Conservation (phyloP, 2,888 invertebrate genomes). For the Tiphia femorata region DNA sequence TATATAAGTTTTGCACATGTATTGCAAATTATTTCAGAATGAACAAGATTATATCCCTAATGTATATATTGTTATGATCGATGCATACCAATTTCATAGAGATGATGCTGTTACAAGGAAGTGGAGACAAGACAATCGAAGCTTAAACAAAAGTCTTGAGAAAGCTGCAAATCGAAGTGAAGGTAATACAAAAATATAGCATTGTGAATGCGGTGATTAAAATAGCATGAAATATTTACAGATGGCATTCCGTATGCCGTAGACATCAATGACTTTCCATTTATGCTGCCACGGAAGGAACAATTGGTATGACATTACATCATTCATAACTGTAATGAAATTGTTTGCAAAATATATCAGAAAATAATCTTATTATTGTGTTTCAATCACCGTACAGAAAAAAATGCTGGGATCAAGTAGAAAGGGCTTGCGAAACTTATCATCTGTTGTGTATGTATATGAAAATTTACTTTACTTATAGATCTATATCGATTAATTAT, state of each 20-base stretch:
- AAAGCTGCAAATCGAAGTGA: constrained; percentile 54
- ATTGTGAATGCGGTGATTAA: too few species aligned
- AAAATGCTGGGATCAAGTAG: too few species aligned
- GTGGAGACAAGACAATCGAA: constrained; percentile 71
- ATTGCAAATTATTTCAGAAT: too few species aligned
- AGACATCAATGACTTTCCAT: constrained; percentile 71
- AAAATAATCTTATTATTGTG: constrained; percentile 1
- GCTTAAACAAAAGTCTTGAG: constrained; percentile 51
- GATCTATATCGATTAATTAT: too few species aligned
- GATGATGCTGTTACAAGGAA: constrained; percentile 70
- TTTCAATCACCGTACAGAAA: not conserved
- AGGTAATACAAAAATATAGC: too few species aligned
- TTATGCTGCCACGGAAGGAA: constrained; percentile 70
- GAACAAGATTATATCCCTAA: too few species aligned
- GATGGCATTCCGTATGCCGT: constrained; percentile 70
- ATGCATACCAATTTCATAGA: constrained; percentile 46
- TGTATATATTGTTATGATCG: not conserved
- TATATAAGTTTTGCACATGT: too few species aligned
- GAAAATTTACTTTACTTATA: too few species aligned
- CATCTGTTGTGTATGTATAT: too few species aligned
- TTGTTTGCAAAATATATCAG: not conserved
- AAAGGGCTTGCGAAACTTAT: too few species aligned
- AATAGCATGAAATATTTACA: constrained; percentile 40
- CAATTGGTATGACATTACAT: constrained; percentile 65
- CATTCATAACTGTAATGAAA: too few species aligned